Conservation (phyloP, 2,113 vertebrate species). For the Pristiophorus japonicus region DNA sequence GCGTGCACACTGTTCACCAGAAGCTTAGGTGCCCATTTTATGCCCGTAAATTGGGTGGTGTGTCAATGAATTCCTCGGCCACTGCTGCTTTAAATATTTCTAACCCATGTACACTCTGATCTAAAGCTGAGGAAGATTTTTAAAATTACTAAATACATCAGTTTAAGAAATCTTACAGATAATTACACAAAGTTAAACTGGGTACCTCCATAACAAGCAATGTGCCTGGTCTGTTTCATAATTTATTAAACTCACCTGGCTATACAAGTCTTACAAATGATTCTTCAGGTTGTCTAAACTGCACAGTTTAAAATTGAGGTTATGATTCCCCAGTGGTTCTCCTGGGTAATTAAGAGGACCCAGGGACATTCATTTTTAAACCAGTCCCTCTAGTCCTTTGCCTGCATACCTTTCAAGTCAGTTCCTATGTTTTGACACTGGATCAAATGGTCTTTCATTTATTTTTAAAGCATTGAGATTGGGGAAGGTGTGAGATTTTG, state of each 20-base stretch:
- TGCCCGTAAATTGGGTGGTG: neutral
- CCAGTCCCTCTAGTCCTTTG: neutral
- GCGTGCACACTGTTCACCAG: neutral
- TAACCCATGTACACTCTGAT: neutral
- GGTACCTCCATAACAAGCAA: neutral
- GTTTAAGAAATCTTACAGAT: neutral
- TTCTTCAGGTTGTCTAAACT: neutral
- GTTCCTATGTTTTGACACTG: neutral
- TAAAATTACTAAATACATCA: neutral
- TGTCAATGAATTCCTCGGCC: neutral
- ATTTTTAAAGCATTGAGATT: constrained; percentile 15
- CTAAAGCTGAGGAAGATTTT: neutral
- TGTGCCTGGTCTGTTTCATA: neutral
- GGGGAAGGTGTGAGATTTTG: neutral
- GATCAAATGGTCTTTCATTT: neutral
- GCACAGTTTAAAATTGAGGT: neutral
- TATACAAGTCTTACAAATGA: neutral
- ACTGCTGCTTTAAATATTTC: neutral
- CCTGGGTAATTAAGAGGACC: neutral
- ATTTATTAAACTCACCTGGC: neutral
- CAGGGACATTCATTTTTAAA: constrained; percentile 27
- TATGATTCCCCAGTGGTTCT: constrained; percentile 2
- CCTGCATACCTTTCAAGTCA: neutral
- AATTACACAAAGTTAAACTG: neutral
- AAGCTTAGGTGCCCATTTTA: neutral